Conservation (phyloP, 2,797 vertebrate species). For the Anisognathus igniventris region DNA sequence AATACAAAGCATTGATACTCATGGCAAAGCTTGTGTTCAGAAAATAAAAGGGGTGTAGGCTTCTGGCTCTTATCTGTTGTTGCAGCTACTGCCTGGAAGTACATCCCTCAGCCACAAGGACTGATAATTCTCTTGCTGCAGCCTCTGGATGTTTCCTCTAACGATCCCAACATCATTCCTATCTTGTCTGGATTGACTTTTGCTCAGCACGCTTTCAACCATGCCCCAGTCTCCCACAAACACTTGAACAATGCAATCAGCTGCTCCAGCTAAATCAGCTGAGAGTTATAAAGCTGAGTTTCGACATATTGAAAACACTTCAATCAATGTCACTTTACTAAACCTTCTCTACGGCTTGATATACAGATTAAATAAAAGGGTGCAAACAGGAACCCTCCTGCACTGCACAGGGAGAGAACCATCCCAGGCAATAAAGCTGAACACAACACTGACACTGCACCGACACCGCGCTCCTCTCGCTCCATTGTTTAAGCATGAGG, state of each 20-base stretch:
- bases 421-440: background rate
- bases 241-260: conserved; percentile 53
- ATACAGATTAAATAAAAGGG: conserved; percentile 29
- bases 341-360: conserved; percentile 11
- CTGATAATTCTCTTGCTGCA: conserved; percentile 8
- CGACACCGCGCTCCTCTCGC: background rate
- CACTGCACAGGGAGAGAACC: background rate
- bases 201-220: conserved; percentile 53
- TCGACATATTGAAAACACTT: conserved; percentile 52
- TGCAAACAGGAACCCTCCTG: conserved; percentile 27
- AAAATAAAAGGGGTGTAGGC: background rate
- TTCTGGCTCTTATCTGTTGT: conserved; percentile 13
- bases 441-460: background rate
- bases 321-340: conserved; percentile 57
- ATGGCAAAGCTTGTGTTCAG: background rate
- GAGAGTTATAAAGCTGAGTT: conserved; percentile 34
- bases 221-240: conserved; percentile 47
- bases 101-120: background rate
- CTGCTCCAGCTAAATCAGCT: conserved; percentile 45
- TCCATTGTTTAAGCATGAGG: background rate
- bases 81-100: conserved; percentile 14
- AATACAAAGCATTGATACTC: background rate
- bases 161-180: conserved; percentile 21
- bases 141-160: conserved; percentile 38
- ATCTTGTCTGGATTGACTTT: conserved; percentile 46